phyloP scores from a whole-genome alignment of 2,797 vertebrate genomes.

The Tangara arthus region DNA sequence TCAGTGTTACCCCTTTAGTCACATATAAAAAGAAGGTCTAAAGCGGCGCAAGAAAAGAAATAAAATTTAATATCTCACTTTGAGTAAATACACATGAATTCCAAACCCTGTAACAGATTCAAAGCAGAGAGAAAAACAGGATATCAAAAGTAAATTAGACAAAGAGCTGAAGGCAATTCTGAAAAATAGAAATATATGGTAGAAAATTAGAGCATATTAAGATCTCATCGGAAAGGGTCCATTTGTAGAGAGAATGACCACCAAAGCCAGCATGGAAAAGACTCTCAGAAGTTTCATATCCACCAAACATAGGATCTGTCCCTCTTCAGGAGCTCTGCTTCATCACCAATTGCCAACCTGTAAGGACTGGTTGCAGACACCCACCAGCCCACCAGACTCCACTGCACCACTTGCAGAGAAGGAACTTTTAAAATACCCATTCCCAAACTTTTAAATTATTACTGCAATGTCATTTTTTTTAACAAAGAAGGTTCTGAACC shows the following conservation, averaged over 20 bases:
- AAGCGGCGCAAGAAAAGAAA: slow-evolving; percentile 3
- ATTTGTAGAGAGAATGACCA: not conserved
- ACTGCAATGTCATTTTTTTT: not conserved
- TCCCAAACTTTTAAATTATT: not conserved
- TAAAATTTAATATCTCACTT: not conserved
- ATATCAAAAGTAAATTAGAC: not conserved
- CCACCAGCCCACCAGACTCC: not conserved
- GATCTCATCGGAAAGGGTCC: not conserved
- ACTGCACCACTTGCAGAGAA: not conserved
- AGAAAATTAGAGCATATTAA: not conserved
- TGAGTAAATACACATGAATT: slow-evolving; percentile 12
- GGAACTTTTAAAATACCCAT: not conserved
- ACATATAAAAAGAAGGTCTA: not conserved
- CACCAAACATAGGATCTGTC: not conserved
- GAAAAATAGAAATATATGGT: slow-evolving; percentile 7
- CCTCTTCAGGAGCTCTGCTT: not conserved
- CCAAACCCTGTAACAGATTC: not conserved
- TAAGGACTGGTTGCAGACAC: accelerated
- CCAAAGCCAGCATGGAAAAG: not conserved
- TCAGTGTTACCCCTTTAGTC: not conserved
- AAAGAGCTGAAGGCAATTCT: not conserved
- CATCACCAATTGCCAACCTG: not conserved
- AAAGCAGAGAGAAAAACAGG: not conserved
- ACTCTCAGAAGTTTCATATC: not conserved
- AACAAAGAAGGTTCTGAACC: not conserved